These are phyloP conservation scores for Oreochromis aureus DNA, from an alignment of 2,113 vertebrate species.

Conservation along the genomic window DNA sequence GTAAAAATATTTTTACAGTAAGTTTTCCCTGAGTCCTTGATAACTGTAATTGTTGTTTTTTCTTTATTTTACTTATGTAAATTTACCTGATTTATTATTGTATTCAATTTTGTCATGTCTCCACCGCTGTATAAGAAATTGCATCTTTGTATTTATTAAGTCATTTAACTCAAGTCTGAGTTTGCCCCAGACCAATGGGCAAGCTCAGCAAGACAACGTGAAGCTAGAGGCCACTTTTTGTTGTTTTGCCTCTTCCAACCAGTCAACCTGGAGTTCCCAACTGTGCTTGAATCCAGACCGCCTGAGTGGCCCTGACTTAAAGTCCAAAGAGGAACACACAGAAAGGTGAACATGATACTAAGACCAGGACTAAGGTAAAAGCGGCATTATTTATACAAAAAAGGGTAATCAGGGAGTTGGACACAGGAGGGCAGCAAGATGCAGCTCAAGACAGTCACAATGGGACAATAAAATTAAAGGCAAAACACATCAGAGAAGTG, in stretches of 20 bases:
- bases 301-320: background rate
- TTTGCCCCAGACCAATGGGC: background rate
- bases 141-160: background rate
- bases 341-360: background rate
- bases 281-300: background rate
- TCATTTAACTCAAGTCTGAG: background rate
- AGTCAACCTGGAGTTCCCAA: background rate
- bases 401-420: background rate
- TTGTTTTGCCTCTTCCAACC: background rate
- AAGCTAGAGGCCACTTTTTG: background rate
- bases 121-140: fast-evolving
- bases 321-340: background rate
- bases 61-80: background rate
- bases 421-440: background rate
- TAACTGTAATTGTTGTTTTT: background rate
- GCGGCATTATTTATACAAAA: background rate
- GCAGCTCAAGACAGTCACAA: background rate
- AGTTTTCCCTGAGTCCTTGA: background rate
- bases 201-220: background rate
- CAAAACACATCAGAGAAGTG: background rate
- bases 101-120: fast-evolving
- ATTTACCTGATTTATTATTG: background rate
- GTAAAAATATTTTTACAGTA: background rate
- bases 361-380: background rate
- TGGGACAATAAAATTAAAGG: too few relatives aligned